These are phyloP conservation scores for Drosophila dunni DNA, from an alignment of 1,140 invertebrate genomes.

Conservation along the genomic window DNA sequence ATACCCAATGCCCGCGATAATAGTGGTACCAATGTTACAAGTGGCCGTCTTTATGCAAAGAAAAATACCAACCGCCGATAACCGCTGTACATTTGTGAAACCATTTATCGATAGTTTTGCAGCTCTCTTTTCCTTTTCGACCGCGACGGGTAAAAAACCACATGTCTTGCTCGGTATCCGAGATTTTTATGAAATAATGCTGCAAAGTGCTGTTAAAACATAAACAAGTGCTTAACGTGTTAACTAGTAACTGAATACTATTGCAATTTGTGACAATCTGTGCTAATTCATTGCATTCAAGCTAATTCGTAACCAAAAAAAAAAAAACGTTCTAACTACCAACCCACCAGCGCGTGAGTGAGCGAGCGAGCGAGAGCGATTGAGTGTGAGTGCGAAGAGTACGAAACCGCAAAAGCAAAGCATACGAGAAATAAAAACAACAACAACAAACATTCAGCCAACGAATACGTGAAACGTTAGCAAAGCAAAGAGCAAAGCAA, in stretches of 20 bases:
- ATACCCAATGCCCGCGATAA: background rate
- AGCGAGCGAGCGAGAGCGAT: constrained; percentile 53
- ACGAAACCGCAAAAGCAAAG: constrained; percentile 67
- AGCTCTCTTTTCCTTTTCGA: constrained; percentile 79
- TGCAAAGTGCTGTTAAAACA: constrained; percentile 75
- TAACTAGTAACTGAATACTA: constrained; percentile 62
- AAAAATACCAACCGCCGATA: too few species aligned
- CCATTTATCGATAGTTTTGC: background rate
- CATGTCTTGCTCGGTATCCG: constrained; percentile 82
- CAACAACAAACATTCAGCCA: constrained; percentile 50
- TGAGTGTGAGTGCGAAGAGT: constrained; percentile 41
- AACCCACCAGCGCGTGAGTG: constrained; percentile 66
- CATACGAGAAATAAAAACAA: constrained; percentile 64
- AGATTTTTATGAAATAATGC: constrained; percentile 82
- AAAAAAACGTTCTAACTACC: constrained; percentile 62
- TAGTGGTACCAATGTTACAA: too few species aligned
- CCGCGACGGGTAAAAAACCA: constrained; percentile 79
- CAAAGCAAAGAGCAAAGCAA: constrained; percentile 50
- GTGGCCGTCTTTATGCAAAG: too few species aligned
- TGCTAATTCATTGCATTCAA: constrained; percentile 54
- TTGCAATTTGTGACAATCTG: constrained; percentile 58
- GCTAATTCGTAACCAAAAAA: constrained; percentile 70
- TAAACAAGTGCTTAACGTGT: constrained; percentile 64
- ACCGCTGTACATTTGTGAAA: too few species aligned
- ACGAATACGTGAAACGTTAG: constrained; percentile 51